Conservation (phyloP, 2,888 invertebrate genomes). For the Margaritifera margaritifera region DNA sequence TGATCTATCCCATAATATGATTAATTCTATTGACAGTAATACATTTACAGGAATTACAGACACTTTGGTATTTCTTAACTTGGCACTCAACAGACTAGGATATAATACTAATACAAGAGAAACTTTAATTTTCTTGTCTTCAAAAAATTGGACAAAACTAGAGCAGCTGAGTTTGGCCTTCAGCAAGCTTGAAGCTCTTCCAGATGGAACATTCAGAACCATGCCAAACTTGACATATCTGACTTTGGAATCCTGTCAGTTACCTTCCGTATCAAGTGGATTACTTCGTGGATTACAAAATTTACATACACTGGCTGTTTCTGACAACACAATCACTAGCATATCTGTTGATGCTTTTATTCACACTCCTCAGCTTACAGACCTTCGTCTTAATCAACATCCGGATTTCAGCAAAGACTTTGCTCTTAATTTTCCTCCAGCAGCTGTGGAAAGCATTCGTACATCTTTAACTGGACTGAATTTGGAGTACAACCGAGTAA, state of each 20-base stretch:
- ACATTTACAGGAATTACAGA: constrained; percentile 24
- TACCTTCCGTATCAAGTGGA: constrained; percentile 40
- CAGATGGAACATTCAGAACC: constrained; percentile 42
- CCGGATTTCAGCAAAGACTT: not conserved
- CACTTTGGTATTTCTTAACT: constrained; percentile 20
- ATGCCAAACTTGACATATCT: constrained; percentile 44
- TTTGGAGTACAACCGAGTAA: not conserved
- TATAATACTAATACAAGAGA: not conserved
- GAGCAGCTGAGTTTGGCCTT: constrained; percentile 43
- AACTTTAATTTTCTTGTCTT: constrained; percentile 13
- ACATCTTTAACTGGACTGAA: not conserved
- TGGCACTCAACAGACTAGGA: constrained; percentile 13
- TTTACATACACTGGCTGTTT: constrained; percentile 39
- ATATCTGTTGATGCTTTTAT: constrained; percentile 31
- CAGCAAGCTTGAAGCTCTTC: constrained; percentile 38
- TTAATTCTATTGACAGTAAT: constrained; percentile 10
- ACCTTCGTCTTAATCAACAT: constrained; percentile 39
- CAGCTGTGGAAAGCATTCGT: too few species aligned
- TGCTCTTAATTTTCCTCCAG: not conserved
- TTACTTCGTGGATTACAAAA: constrained; percentile 49
- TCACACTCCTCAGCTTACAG: constrained; percentile 55
- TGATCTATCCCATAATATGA: constrained; percentile 13
- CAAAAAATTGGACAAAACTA: constrained; percentile 34
- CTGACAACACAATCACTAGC: constrained; percentile 32
- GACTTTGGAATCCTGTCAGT: constrained; percentile 42